Conservation (phyloP, 2,888 invertebrate genomes). For the Andrena praecox region DNA sequence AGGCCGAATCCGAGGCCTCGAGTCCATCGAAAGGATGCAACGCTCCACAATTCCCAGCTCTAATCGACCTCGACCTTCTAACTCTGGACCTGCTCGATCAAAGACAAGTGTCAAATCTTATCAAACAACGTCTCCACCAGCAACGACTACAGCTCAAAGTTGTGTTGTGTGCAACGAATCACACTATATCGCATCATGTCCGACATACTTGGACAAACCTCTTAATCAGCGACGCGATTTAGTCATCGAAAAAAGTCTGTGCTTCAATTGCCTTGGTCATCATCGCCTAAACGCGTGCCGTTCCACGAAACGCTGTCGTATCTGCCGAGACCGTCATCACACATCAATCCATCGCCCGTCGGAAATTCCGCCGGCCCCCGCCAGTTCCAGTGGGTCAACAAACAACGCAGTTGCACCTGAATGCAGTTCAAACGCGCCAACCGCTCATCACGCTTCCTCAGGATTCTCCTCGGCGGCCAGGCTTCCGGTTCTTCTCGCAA, state of each 20-base stretch:
- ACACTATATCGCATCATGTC: not conserved
- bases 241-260: not conserved
- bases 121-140: no score
- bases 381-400: not conserved
- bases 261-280: not conserved
- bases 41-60: no score
- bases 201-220: no score
- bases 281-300: not conserved
- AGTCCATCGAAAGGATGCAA: not conserved
- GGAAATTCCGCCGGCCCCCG: not conserved
- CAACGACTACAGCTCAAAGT: not conserved
- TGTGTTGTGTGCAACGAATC: not conserved
- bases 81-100: not conserved
- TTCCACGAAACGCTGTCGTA: not conserved
- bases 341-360: not conserved
- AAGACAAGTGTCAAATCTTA: not conserved
- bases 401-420: not conserved
- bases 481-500: not conserved
- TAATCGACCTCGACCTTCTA: not conserved
- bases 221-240: not conserved
- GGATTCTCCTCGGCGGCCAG: not conserved
- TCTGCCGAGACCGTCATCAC: not conserved
- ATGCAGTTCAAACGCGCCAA: not conserved
- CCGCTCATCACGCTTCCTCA: not conserved
- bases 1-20: not conserved